A percentile compares a stretch with the other conserved stretches of the same genome.
These are phyloP conservation scores for Siniperca obscura DNA, from an alignment of 2,797 vertebrate genomes.

Conservation along the genomic window DNA sequence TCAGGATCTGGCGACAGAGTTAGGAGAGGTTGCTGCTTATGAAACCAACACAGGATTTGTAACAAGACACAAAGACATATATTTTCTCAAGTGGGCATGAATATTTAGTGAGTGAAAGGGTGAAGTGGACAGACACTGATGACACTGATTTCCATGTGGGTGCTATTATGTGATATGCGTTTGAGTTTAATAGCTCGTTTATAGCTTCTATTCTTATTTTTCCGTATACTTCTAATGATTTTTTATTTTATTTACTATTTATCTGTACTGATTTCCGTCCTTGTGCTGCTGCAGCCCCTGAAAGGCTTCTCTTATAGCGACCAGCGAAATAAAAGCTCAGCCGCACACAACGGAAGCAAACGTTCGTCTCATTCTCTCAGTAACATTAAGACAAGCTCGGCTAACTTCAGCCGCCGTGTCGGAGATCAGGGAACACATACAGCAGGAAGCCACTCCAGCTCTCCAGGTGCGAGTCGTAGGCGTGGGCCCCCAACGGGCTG, in stretches of 20 bases:
- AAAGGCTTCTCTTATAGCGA: neutral
- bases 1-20: neutral
- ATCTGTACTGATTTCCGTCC: too few relatives aligned
- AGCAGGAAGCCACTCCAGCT: slow-evolving; percentile 88
- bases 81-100: neutral
- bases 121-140: neutral
- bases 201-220: too few relatives aligned
- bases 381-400: neutral
- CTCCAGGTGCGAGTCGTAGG: slow-evolving; percentile 77
- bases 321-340: neutral
- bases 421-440: slow-evolving; percentile 85
- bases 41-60: neutral
- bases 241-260: too few relatives aligned
- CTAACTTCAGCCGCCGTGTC: neutral
- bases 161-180: too few relatives aligned
- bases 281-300: too few relatives aligned
- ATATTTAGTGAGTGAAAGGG: too few relatives aligned
- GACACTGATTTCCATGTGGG: too few relatives aligned
- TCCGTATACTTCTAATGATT: too few relatives aligned
- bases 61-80: neutral
- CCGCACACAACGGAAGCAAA: neutral
- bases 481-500: slow-evolving; percentile 62
- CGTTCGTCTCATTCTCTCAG: neutral
- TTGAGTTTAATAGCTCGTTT: too few relatives aligned
- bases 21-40: too few relatives aligned